Conservation (phyloP, 2,113 vertebrate species). For the Myotis lucifugus region DNA sequence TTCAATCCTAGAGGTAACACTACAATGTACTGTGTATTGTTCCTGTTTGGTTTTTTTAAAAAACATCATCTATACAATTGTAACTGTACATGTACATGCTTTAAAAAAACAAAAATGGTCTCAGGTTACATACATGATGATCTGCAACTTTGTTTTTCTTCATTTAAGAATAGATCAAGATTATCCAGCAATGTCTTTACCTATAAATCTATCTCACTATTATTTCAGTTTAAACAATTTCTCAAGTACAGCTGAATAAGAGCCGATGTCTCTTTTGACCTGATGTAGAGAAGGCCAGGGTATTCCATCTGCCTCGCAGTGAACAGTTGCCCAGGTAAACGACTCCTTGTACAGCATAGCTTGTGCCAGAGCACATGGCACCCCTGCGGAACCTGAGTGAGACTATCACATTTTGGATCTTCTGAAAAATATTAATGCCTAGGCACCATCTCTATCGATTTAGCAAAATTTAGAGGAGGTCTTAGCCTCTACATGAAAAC, state of each 20-base stretch:
- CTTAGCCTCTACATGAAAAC: neutral
- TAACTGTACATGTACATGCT: neutral
- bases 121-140: neutral
- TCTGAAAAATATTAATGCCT: neutral
- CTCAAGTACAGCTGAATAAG: neutral
- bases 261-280: neutral
- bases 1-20: neutral
- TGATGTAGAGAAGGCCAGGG: neutral
- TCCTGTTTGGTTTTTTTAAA: neutral
- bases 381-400: neutral
- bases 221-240: neutral
- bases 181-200: neutral
- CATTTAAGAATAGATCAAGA: neutral
- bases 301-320: fast-evolving
- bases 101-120: neutral
- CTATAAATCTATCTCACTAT: neutral
- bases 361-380: neutral
- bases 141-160: neutral
- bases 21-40: neutral
- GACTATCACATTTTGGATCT: neutral
- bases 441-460: neutral
- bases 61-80: neutral
- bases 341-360: neutral
- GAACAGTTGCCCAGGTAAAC: neutral
- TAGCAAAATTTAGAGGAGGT: neutral